Percentiles rank a stretch among this genome's conserved stretches.
phyloP scores from a whole-genome alignment of 2,113 vertebrate species.

The Oncorhynchus kisutch region DNA sequence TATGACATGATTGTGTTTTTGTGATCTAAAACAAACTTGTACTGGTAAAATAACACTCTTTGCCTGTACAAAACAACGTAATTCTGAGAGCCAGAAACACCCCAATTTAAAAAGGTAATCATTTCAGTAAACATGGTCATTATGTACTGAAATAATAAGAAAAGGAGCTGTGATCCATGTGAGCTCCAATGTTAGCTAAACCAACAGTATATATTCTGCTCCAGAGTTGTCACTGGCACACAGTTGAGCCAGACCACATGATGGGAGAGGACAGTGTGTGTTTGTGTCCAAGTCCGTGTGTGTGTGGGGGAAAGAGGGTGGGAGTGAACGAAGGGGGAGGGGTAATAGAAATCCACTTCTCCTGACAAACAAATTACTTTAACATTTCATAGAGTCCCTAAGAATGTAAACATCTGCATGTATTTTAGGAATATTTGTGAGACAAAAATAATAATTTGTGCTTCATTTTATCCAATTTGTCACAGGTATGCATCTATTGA shows the following conservation, averaged over 20 bases:
- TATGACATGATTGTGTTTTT: neutral
- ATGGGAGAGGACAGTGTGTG: slow-evolving; percentile 6
- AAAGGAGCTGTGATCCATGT: neutral
- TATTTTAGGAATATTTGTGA: neutral
- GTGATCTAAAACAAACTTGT: slow-evolving; percentile 13
- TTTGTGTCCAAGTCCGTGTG: slow-evolving; percentile 29
- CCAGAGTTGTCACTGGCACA: neutral
- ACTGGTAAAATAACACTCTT: neutral
- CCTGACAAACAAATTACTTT: neutral
- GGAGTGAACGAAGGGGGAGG: neutral
- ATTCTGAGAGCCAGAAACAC: slow-evolving; percentile 13
- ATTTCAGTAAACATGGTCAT: neutral
- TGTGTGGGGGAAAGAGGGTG: neutral
- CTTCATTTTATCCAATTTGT: too few species aligned
- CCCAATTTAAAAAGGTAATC: neutral
- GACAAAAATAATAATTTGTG: neutral
- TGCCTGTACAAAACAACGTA: neutral
- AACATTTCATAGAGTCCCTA: neutral
- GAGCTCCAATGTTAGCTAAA: neutral
- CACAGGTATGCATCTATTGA: too few species aligned
- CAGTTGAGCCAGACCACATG: neutral
- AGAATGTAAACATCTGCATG: neutral
- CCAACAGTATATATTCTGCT: neutral
- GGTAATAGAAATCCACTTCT: neutral
- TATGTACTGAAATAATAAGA: neutral